These are phyloP conservation scores for Chrysocyon brachyurus DNA, from an alignment of 2,797 vertebrate species.

Conservation along the genomic window DNA sequence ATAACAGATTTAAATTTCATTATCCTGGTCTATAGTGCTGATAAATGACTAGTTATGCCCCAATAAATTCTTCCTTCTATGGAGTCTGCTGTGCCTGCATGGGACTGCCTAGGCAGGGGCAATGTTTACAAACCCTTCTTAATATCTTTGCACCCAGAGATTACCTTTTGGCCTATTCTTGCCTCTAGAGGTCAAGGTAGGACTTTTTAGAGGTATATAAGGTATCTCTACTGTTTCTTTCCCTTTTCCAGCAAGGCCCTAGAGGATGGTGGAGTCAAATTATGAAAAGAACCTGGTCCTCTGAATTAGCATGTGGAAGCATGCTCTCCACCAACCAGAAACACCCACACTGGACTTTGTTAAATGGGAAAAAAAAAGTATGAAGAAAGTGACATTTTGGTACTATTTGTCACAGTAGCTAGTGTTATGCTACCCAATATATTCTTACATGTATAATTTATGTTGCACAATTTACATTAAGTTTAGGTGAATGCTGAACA, in stretches of 20 bases:
- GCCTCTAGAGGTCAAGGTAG: neutral
- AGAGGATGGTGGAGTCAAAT: neutral
- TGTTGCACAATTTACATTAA: neutral
- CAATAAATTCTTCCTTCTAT: neutral
- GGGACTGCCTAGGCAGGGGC: neutral
- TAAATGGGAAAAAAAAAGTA: neutral
- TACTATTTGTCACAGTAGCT: neutral
- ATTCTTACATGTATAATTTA: neutral
- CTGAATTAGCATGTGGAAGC: conserved; percentile 4
- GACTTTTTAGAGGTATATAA: neutral
- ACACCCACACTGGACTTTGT: neutral
- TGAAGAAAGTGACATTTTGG: neutral
- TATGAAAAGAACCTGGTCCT: neutral
- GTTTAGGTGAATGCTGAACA: neutral
- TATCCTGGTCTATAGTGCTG: neutral
- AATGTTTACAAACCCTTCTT: neutral
- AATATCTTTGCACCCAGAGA: neutral
- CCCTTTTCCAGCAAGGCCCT: neutral
- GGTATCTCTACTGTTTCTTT: neutral
- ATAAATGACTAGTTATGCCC: neutral
- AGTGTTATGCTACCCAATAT: neutral
- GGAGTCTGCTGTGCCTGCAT: neutral
- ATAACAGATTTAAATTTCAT: neutral
- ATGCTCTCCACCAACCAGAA: neutral
- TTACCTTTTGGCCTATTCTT: neutral